Evolutionary conservation across 2,113 vertebrate species (phyloP), one percentile per base, ranked within the genome.

Genomic region (Gyps fulvus): DNA sequence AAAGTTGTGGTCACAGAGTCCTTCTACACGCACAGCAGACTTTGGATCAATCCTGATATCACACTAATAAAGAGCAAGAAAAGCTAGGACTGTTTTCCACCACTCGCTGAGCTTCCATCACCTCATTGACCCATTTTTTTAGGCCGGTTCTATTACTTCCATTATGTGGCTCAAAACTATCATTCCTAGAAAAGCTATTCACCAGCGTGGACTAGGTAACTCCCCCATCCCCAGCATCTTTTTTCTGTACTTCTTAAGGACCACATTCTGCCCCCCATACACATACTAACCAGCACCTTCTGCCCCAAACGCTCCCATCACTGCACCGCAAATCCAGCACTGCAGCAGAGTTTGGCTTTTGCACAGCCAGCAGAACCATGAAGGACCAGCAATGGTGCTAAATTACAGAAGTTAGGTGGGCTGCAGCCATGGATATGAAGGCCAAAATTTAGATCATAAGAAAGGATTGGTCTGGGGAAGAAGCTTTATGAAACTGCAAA

Each of bases 291-390:
- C 9, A 82, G 40, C 10, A 13, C 23, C 65, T 70, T 59, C 58
- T 58, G 27, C 54, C 43, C n/a, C 43, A 59, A 10, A 19, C 0
- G 5, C 26, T 90, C 55, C 74, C 55, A 29, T 13, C 50, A 42
- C 18, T 36, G 36, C 31, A 42, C 55, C 1, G 1, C 43, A 55
- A 78, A 59, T 15, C 34, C 0, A 0, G 18, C 10, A 19, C 54
- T 20, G 12, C 45, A 57, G 52, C 52, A 20, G 47, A 61, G n/a
- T 29, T 14, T 16, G 34, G 45, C 42, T 89, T 52, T 38, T 29
- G 8, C 2, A 8, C 58, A 12, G 11, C 42, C n/a, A 57, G 45
- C 58, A 63, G 14, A 72, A 43, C 18, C 13, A 0, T 4, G 17
- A 84, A 32, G 63, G 59, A 84, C 11, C 55, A 81, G 73, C 49